Evolutionary conservation across 2,797 vertebrate genomes (phyloP).

Genomic region (Nannoperca australis): DNA sequence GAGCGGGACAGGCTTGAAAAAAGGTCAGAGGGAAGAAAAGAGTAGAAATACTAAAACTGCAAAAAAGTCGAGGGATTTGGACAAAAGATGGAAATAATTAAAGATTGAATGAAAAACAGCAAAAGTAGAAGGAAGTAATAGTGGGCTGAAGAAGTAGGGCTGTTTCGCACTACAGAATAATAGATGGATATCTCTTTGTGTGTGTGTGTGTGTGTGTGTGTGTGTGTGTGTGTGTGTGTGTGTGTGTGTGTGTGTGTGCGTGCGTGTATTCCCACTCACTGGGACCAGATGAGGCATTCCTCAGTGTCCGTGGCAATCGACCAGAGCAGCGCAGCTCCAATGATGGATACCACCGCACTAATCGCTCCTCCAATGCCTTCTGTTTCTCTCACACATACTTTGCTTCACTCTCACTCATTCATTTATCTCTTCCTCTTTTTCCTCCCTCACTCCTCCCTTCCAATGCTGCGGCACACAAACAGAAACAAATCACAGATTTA

Average conservation of each 20-base stretch:
- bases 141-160: slow-evolving; percentile 25
- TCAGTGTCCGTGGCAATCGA: slow-evolving; percentile 76
- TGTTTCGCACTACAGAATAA: slow-evolving; percentile 51
- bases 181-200: slow-evolving; percentile 39
- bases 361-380: slow-evolving; percentile 81
- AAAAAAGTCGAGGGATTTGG: not conserved
- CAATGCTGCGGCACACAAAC: slow-evolving; percentile 71
- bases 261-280: slow-evolving; percentile 38
- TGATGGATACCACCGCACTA: slow-evolving; percentile 83
- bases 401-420: slow-evolving; percentile 75
- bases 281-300: slow-evolving; percentile 77
- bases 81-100: slow-evolving; percentile 32
- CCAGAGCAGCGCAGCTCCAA: slow-evolving; percentile 68
- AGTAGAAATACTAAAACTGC: not conserved
- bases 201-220: slow-evolving; percentile 23
- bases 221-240: slow-evolving; percentile 6
- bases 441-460: slow-evolving; percentile 18
- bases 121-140: slow-evolving; percentile 15
- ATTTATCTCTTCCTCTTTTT: slow-evolving; percentile 67
- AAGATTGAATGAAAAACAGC: slow-evolving; percentile 6
- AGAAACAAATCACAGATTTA: slow-evolving; percentile 82
- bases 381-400: slow-evolving; percentile 79
- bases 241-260: slow-evolving; percentile 40
- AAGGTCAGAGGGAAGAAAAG: slow-evolving; percentile 15
- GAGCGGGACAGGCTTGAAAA: slow-evolving; percentile 2